Percentiles rank a stretch among this genome's conserved stretches.
phyloP scores from a whole-genome alignment of 2,888 invertebrate genomes.

The Heliconius hortense region DNA sequence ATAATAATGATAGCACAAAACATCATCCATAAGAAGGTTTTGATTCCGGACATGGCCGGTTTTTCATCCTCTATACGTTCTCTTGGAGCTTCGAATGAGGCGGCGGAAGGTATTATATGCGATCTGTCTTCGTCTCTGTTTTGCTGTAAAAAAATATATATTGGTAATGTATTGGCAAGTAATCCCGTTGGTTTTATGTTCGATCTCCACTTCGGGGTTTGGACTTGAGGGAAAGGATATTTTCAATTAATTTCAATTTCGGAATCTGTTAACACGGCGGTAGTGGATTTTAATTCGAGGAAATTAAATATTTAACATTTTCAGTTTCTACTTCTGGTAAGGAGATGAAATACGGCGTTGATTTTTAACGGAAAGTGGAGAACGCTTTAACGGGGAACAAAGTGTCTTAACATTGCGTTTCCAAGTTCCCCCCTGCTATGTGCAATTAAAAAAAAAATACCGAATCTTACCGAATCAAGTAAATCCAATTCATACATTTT shows the following conservation, averaged over 20 bases:
- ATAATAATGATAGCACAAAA: conserved; percentile 91
- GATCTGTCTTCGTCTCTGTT: conserved; percentile 87
- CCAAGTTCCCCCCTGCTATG: too few relatives aligned
- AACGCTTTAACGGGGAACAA: too few relatives aligned
- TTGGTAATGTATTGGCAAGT: not conserved
- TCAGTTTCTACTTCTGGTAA: too few relatives aligned
- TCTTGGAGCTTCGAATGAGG: conserved; percentile 94
- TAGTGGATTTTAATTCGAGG: too few relatives aligned
- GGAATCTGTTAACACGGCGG: too few relatives aligned
- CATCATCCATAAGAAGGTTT: conserved; percentile 94
- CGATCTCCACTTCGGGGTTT: not conserved
- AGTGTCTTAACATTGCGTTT: too few relatives aligned
- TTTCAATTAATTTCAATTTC: not conserved
- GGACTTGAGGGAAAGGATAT: not conserved
- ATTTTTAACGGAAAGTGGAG: too few relatives aligned
- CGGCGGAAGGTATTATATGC: conserved; percentile 93
- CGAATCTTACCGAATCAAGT: conserved; percentile 78
- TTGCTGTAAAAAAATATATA: conserved; percentile 71
- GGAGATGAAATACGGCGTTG: not conserved
- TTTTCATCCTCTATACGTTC: conserved; percentile 95
- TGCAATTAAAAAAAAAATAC: not conserved
- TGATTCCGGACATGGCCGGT: conserved; percentile 93
- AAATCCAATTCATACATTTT: conserved; percentile 96
- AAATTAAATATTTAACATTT: too few relatives aligned
- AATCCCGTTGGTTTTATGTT: too few relatives aligned